Percentiles rank a stretch among this genome's conserved stretches.
Conservation (phyloP, 2,888 invertebrate genomes). For the Drosophila hamatofila region DNA sequence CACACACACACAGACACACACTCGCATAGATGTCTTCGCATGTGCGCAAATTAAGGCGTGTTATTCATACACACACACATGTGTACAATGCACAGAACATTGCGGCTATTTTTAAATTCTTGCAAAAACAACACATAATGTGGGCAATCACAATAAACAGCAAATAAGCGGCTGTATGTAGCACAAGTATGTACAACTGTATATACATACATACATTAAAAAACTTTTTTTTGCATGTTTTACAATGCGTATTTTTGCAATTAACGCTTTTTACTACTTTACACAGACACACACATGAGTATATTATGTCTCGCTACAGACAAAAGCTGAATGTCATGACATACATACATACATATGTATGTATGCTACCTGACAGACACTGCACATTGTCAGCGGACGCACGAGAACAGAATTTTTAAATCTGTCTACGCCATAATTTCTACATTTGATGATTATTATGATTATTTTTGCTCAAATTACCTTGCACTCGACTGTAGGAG, state of each 20-base stretch:
- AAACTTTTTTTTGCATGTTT: constrained; percentile 15
- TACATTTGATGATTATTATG: not conserved
- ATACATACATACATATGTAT: not conserved
- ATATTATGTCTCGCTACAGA: constrained; percentile 15
- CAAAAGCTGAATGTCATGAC: constrained; percentile 47
- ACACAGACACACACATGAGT: not conserved
- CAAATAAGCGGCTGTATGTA: constrained; percentile 26
- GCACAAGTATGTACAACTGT: constrained; percentile 3
- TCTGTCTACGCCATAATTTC: constrained; percentile 1
- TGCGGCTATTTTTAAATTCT: constrained; percentile 68
- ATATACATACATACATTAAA: not conserved
- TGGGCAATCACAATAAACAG: constrained; percentile 43
- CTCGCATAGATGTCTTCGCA: constrained; percentile 8
- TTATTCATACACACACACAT: constrained; percentile 25
- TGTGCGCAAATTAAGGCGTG: constrained; percentile 53
- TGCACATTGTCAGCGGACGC: constrained; percentile 13
- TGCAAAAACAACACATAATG: constrained; percentile 62
- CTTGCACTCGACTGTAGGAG: constrained; percentile 84
- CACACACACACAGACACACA: too few relatives aligned
- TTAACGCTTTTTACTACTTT: constrained; percentile 31
- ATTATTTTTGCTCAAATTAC: constrained; percentile 60
- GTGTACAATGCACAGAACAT: constrained; percentile 18
- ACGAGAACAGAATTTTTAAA: not conserved
- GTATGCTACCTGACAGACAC: constrained; percentile 3
- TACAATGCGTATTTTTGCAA: constrained; percentile 39